These are phyloP conservation scores for Percopsis transmontana DNA, from an alignment of 2,113 vertebrate species.

Conservation along the genomic window DNA sequence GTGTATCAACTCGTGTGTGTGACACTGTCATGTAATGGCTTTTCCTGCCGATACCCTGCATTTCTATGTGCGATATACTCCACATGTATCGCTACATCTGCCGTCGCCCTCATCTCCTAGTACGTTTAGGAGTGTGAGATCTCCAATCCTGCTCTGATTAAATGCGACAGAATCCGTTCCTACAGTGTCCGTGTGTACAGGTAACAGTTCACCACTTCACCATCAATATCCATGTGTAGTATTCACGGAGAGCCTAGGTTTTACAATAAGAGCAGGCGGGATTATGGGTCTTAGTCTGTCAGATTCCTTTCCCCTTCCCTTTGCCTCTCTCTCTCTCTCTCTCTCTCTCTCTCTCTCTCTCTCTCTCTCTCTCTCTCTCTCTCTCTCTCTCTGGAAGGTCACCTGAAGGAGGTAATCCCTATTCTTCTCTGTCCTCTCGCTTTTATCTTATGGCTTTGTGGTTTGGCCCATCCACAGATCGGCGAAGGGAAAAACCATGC, in stretches of 20 bases:
- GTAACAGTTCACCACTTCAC: conserved; percentile 49
- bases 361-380: conserved; percentile 17
- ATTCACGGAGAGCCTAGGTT: conserved; percentile 34
- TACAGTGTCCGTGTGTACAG: conserved; percentile 50
- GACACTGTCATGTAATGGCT: conserved; percentile 21
- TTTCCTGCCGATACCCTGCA: conserved; percentile 19
- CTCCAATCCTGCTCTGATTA: conserved; percentile 35
- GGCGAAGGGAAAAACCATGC: conserved; percentile 49
- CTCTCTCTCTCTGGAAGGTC: conserved; percentile 67
- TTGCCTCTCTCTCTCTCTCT: conserved; percentile 24
- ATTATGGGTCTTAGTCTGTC: conserved; percentile 68
- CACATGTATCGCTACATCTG: conserved; percentile 3
- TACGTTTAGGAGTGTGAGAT: conserved; percentile 18
- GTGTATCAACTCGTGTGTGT: conserved; percentile 13
- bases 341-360: conserved; percentile 30
- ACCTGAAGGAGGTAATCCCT: conserved; percentile 75
- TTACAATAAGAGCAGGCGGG: conserved; percentile 55
- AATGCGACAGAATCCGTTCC: conserved; percentile 58
- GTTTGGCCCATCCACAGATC: conserved; percentile 59
- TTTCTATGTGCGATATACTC: not conserved
- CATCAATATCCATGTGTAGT: conserved; percentile 40
- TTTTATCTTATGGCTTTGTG: conserved; percentile 70
- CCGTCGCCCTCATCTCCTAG: conserved; percentile 16
- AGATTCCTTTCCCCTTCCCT: conserved; percentile 38
- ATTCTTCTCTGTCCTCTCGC: conserved; percentile 55